Conservation (phyloP, 1,140 invertebrate species). For the Drosophila rhopaloa region DNA sequence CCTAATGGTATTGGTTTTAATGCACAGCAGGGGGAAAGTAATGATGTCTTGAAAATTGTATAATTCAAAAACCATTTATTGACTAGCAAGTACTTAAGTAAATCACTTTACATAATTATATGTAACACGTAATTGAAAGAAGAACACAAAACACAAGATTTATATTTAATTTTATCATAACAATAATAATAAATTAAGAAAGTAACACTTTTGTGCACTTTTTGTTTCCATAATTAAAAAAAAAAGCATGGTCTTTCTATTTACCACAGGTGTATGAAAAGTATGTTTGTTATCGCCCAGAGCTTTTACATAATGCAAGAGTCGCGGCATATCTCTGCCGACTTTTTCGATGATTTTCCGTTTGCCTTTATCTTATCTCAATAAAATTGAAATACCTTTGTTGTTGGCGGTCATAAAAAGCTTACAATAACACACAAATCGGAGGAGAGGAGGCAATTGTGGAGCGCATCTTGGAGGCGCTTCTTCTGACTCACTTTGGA, state of each 20-base stretch:
- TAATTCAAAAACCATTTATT: no score
- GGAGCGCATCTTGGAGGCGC: constrained; percentile 25
- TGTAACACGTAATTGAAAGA: no score
- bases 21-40: constrained; percentile 6
- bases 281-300: constrained; percentile 52
- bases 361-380: constrained; percentile 66
- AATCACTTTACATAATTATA: no score
- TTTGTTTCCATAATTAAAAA: no score
- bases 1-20: constrained; percentile 8
- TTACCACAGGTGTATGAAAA: not conserved
- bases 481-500: constrained; percentile 24
- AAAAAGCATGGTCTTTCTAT: no score
- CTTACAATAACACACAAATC: constrained; percentile 7
- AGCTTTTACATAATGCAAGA: constrained; percentile 44
- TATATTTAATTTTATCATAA: not conserved
- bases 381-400: constrained; percentile 26
- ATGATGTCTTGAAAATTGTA: not conserved
- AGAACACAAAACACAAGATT: not conserved
- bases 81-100: no score
- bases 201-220: not conserved
- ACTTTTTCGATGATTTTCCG: constrained; percentile 50
- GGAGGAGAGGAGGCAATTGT: constrained; percentile 11
- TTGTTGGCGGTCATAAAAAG: constrained; percentile 30
- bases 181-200: no score
- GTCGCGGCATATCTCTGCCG: constrained; percentile 40